A percentile compares a stretch with the other conserved stretches of the same genome.
Evolutionary conservation across 92 coral and sea anemone genomes (phyloP).

Genomic region (Scolanthus callimorphus): DNA sequence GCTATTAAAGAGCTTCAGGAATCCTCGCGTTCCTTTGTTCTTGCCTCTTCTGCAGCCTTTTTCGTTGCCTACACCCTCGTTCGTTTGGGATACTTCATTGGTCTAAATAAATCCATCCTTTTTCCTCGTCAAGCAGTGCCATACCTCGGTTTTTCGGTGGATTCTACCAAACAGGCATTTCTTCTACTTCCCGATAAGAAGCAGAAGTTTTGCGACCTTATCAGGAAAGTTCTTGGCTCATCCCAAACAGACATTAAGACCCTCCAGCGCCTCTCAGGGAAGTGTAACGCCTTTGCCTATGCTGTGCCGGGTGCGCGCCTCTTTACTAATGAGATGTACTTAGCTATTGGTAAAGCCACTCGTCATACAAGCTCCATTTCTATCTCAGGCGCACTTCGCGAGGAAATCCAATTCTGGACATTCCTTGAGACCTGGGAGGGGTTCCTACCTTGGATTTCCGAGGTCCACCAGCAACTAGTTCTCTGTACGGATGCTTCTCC

Average conservation of each 20-base stretch:
- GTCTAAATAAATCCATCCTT: conserved; percentile 35
- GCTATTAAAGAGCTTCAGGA: too few species aligned
- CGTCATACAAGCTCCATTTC: conserved; percentile 2
- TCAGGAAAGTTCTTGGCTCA: conserved; percentile 26
- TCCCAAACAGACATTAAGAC: conserved; percentile 15
- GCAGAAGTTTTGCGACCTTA: conserved; percentile 9
- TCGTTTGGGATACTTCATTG: too few species aligned
- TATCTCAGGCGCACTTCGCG: conserved; percentile 10
- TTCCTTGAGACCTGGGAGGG: conserved; percentile 28
- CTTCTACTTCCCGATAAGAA: too few species aligned
- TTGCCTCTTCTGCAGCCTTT: too few species aligned
- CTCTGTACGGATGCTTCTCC: conserved; percentile 30
- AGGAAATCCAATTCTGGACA: conserved; percentile 30
- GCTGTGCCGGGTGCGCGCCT: conserved; percentile 44
- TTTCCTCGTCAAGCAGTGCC: conserved; percentile 22
- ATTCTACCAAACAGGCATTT: too few species aligned
- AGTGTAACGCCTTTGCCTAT: too few species aligned
- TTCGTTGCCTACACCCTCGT: too few species aligned
- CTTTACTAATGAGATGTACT: conserved; percentile 31
- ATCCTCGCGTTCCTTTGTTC: too few species aligned
- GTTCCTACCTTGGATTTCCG: conserved; percentile 28
- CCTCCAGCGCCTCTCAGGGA: conserved; percentile 32
- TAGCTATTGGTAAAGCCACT: conserved; percentile 15
- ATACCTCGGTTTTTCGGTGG: conserved; percentile 36
- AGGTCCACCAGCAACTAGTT: conserved; percentile 16